phyloP scores from a whole-genome alignment of 2,797 vertebrate genomes.

The Sebastes kiyomatsui region DNA sequence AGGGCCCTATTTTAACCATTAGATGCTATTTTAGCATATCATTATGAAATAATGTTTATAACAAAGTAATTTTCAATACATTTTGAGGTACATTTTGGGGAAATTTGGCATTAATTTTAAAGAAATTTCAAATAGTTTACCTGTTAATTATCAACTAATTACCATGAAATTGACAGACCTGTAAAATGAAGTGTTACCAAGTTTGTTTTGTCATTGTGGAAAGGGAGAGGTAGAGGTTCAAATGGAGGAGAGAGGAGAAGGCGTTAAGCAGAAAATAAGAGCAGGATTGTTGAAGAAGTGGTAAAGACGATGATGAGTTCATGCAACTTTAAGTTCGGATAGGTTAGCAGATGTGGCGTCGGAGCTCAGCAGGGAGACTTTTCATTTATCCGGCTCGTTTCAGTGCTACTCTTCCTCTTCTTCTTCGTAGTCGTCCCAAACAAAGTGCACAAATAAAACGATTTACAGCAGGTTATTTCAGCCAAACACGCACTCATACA shows the following conservation, averaged over 20 bases:
- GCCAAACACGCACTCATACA: background rate
- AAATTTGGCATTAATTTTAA: no score
- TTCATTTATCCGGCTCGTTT: conserved; percentile 51
- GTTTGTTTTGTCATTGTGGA: background rate
- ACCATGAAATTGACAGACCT: no score
- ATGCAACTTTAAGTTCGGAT: background rate
- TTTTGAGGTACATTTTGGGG: no score
- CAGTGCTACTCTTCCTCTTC: conserved; percentile 40
- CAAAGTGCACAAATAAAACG: conserved; percentile 62
- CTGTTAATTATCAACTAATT: no score
- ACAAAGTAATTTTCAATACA: fast-evolving
- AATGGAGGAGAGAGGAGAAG: background rate
- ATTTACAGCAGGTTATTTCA: conserved; percentile 33
- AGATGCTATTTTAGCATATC: no score
- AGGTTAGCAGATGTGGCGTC: background rate
- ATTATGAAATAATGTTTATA: fast-evolving
- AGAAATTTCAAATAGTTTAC: no score
- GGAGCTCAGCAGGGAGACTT: conserved; percentile 16
- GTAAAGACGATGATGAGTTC: background rate
- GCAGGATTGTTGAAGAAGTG: background rate
- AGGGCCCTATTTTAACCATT: no score
- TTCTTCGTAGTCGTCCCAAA: background rate
- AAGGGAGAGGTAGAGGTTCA: background rate
- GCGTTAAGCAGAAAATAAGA: background rate
- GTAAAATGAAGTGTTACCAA: no score